phyloP scores from a whole-genome alignment of 2,888 invertebrate species.

The Drosophila antonietae region DNA sequence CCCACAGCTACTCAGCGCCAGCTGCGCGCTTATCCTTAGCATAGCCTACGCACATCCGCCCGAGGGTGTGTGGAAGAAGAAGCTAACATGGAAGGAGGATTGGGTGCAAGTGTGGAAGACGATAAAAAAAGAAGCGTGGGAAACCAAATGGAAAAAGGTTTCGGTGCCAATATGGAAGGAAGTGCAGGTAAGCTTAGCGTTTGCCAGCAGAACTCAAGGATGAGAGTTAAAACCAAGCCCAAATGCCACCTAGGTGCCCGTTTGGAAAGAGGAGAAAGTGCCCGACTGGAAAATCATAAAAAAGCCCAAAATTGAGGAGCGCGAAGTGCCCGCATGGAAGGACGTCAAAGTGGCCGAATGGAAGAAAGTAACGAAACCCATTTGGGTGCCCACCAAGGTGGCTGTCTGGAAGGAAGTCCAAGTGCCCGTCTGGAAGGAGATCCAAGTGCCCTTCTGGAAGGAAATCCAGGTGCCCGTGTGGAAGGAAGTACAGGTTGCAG shows the following conservation, averaged over 20 bases:
- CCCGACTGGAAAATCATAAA: constrained; percentile 90
- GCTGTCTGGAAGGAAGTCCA: constrained; percentile 89
- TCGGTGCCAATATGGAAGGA: constrained; percentile 92
- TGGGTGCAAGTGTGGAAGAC: constrained; percentile 90
- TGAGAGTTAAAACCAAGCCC: not conserved
- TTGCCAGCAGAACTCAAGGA: not conserved
- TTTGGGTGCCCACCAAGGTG: constrained; percentile 87
- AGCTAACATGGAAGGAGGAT: constrained; percentile 93
- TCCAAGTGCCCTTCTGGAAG: constrained; percentile 86
- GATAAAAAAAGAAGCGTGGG: constrained; percentile 90
- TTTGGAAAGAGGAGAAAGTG: constrained; percentile 90
- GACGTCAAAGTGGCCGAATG: constrained; percentile 90
- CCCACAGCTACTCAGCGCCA: constrained; percentile 81
- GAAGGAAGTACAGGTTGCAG: constrained; percentile 86
- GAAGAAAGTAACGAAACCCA: constrained; percentile 85
- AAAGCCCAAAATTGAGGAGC: constrained; percentile 87
- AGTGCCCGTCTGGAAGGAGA: constrained; percentile 86
- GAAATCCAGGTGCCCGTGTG: constrained; percentile 89
- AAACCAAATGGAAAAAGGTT: constrained; percentile 91
- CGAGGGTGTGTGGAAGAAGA: constrained; percentile 92
- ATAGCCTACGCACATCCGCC: constrained; percentile 85
- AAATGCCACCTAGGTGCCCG: constrained; percentile 87
- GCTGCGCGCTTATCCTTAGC: constrained; percentile 82
- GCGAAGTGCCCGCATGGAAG: constrained; percentile 91
- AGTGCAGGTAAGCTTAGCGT: constrained; percentile 65